phyloP scores from a whole-genome alignment of 2,888 invertebrate genomes.

The Amphipoea lucens region DNA sequence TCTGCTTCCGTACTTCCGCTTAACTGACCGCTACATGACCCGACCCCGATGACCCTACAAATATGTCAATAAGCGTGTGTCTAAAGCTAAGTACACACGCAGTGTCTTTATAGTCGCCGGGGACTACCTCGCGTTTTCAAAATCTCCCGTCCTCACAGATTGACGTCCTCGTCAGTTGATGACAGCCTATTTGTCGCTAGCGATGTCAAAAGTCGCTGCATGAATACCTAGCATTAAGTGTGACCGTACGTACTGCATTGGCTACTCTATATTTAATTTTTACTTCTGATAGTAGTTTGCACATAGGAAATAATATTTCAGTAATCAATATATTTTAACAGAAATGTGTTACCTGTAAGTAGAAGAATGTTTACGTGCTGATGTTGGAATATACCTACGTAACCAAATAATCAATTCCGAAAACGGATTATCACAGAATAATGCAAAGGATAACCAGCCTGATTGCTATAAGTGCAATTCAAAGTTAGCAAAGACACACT shows the following conservation, averaged over 20 bases:
- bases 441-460: background rate
- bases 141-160: background rate
- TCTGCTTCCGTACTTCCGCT: conserved; percentile 83
- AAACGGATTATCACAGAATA: background rate
- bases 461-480: background rate
- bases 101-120: background rate
- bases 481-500: background rate
- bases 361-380: background rate
- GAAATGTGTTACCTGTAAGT: background rate
- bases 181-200: background rate
- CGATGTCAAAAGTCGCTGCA: background rate
- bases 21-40: conserved; percentile 80
- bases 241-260: background rate
- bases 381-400: background rate
- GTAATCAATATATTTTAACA: background rate
- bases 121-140: background rate
- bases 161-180: too few relatives aligned
- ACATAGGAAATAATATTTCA: conserved; percentile 1
- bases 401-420: background rate
- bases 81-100: background rate
- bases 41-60: conserved; percentile 71
- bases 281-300: background rate
- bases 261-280: background rate
- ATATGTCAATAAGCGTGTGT: conserved; percentile 58
- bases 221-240: background rate